These are phyloP conservation scores for Clitarchus hookeri DNA, from an alignment of 2,888 invertebrate genomes.

Conservation along the genomic window DNA sequence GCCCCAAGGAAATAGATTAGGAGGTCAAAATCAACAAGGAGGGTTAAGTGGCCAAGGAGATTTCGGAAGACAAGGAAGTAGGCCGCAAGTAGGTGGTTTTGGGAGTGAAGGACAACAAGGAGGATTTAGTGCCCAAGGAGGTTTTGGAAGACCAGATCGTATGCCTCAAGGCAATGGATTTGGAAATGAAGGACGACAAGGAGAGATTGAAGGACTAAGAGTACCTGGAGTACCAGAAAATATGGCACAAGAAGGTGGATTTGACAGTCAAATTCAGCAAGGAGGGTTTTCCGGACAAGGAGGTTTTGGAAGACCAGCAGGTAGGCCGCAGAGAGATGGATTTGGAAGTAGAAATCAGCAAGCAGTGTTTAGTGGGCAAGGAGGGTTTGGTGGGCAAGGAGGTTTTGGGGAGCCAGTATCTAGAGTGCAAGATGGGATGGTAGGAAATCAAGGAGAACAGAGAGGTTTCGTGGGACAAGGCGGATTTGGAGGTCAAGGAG, in stretches of 20 bases:
- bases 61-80: not conserved
- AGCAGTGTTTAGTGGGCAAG: not conserved
- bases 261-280: not conserved
- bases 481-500: not conserved
- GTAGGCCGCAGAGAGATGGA: not conserved
- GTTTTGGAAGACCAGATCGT: not conserved
- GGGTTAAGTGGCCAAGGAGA: not conserved
- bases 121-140: not conserved
- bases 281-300: not conserved
- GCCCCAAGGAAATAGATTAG: not conserved
- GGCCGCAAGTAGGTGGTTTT: not conserved
- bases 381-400: not conserved
- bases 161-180: not conserved
- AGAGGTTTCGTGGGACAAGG: not conserved
- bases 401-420: not conserved
- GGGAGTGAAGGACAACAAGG: not conserved
- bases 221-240: not conserved
- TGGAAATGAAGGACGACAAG: not conserved
- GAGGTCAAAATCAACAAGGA: not conserved
- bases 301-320: not conserved
- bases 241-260: not conserved
- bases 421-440: not conserved
- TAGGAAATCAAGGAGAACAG: not conserved
- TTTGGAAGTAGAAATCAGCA: not conserved
- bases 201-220: not conserved